Evolutionary conservation across 1,140 invertebrate species (phyloP).

Genomic region (Theocolax elegans): DNA sequence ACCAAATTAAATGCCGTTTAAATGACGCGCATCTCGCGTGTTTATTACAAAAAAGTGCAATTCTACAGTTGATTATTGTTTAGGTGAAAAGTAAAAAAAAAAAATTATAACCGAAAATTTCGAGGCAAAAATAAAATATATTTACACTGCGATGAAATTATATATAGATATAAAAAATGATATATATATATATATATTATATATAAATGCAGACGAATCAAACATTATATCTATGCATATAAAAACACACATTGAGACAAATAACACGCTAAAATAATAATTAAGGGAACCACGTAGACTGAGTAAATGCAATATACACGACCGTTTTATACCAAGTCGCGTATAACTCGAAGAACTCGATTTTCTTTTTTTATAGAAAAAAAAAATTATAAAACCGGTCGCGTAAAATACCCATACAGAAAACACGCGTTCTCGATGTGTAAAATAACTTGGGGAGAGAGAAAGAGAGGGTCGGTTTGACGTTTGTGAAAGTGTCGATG

Average conservation of each 20-base stretch:
- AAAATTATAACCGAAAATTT: too few species aligned
- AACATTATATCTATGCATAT: too few species aligned
- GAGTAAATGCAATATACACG: slow-evolving; percentile 69
- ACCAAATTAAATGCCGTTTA: too few species aligned
- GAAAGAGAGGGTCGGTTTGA: background rate
- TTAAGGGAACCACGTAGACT: slow-evolving; percentile 67
- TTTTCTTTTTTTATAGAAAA: slow-evolving; percentile 61
- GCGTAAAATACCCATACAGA: background rate
- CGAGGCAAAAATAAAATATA: slow-evolving; percentile 5
- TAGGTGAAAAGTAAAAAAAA: too few species aligned
- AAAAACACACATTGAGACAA: background rate
- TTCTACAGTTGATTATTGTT: background rate
- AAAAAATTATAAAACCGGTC: slow-evolving; percentile 7
- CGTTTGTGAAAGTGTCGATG: slow-evolving; percentile 3
- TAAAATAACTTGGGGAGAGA: background rate
- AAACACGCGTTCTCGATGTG: slow-evolving; percentile 6
- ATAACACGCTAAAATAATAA: slow-evolving; percentile 43
- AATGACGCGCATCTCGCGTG: too few species aligned
- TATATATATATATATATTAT: too few species aligned
- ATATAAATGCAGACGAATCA: too few species aligned
- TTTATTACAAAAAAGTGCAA: background rate
- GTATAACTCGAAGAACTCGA: slow-evolving; percentile 60
- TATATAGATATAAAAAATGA: background rate
- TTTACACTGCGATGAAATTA: too few species aligned
- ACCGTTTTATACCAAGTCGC: too few species aligned